These are phyloP conservation scores for Hirtodrosophila trivittata DNA, from an alignment of 2,888 invertebrate species.

Conservation along the genomic window DNA sequence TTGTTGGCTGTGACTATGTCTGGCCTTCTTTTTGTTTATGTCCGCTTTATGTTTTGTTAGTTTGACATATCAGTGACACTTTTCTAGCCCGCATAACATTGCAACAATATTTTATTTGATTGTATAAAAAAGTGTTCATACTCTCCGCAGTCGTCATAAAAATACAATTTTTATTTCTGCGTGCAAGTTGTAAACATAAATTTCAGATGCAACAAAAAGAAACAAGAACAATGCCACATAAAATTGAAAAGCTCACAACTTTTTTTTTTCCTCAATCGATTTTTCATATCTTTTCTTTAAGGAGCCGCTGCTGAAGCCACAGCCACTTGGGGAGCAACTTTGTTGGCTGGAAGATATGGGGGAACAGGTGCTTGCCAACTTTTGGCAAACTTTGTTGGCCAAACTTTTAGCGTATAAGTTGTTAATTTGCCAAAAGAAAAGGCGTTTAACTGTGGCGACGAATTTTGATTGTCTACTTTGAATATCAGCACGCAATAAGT, in stretches of 20 bases:
- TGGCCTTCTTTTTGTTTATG: slow-evolving; percentile 59
- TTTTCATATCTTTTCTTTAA: slow-evolving; percentile 57
- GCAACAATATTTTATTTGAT: slow-evolving; percentile 75
- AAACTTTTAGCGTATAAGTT: slow-evolving; percentile 74
- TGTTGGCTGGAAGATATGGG: slow-evolving; percentile 47
- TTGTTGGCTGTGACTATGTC: slow-evolving; percentile 10
- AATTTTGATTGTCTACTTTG: slow-evolving; percentile 50
- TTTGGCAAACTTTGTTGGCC: slow-evolving; percentile 60
- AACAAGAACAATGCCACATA: slow-evolving; percentile 44
- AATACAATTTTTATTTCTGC: slow-evolving; percentile 70
- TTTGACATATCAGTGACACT: slow-evolving; percentile 80
- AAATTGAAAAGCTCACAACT: slow-evolving; percentile 72
- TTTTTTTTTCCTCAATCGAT: slow-evolving; percentile 49
- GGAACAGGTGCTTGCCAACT: slow-evolving; percentile 69
- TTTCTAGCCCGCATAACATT: slow-evolving; percentile 52
- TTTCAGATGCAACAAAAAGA: slow-evolving; percentile 46
- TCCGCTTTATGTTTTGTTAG: slow-evolving; percentile 73
- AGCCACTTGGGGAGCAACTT: slow-evolving; percentile 58
- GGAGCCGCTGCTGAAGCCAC: slow-evolving; percentile 9
- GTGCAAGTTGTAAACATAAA: slow-evolving; percentile 72
- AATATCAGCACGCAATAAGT: slow-evolving; percentile 28
- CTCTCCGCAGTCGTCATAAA: slow-evolving; percentile 54
- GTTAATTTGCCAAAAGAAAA: slow-evolving; percentile 76
- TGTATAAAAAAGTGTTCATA: slow-evolving; percentile 54
- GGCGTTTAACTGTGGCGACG: slow-evolving; percentile 70